Evolutionary conservation across 1,140 invertebrate genomes (phyloP).

Genomic region (Rhopalosiphum maidis): DNA sequence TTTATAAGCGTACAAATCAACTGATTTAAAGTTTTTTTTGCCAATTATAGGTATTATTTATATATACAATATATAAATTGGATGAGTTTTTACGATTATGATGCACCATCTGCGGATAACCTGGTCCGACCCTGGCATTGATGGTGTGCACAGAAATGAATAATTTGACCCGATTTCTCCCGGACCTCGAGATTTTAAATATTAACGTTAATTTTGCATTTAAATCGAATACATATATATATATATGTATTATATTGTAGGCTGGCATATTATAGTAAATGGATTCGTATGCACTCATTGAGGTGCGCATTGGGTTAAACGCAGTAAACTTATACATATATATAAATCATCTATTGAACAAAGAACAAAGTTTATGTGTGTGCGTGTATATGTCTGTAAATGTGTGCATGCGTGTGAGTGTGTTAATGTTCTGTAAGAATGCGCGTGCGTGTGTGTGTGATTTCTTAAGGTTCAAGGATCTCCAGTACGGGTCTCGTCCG

Average conservation of each 20-base stretch:
- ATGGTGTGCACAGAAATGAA: not conserved
- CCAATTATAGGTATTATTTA: not conserved
- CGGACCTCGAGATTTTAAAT: not conserved
- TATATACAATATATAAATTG: not conserved
- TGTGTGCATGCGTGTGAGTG: not conserved
- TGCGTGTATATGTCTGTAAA: not conserved
- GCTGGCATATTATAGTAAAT: not conserved
- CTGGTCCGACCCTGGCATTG: not conserved
- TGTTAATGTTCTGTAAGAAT: not conserved
- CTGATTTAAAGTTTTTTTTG: not conserved
- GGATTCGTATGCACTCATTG: not conserved
- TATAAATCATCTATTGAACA: constrained; percentile 6
- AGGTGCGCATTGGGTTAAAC: constrained; percentile 48
- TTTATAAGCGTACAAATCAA: not conserved
- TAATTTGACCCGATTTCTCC: constrained; percentile 30
- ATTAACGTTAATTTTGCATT: constrained; percentile 11
- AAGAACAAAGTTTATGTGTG: constrained; percentile 13
- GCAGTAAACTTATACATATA: not conserved
- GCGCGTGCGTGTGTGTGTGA: not conserved
- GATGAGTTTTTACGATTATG: not conserved
- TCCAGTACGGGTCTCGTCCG: constrained; percentile 35
- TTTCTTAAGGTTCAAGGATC: constrained; percentile 55
- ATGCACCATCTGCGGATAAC: constrained; percentile 18
- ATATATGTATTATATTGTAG: not conserved
- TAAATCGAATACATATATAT: not conserved